Evolutionary conservation across 2,113 vertebrate species (phyloP), one percentile per base, ranked within the genome.

Genomic region (Empidonax traillii): DNA sequence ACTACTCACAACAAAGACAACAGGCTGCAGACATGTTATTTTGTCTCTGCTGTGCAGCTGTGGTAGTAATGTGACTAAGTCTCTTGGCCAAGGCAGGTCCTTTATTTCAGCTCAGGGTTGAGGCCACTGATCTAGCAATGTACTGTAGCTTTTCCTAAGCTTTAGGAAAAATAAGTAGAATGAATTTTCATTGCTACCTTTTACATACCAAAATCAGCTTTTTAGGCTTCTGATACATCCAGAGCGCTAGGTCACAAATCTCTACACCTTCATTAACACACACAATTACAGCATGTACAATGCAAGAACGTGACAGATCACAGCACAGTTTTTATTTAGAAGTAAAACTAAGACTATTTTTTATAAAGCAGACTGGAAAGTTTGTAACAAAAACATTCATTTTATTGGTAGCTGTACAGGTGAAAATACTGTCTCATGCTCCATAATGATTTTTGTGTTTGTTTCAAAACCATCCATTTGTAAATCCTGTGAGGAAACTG

Each of bases 301-400:
- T 97, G 96, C 94, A 96, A 96, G 85, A 95, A 95, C 43, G 1
- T 74, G 91, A 95, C 95, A 96, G 93, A 96, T 89, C 96, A 95
- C 96, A 97, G 96, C 96, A 97, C 96, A 97, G 96, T 96, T 96
- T 96, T 97, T 97, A 94, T 96, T 97, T 97, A 96, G 89, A 95
- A 93, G 86, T 95, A 91, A 92, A 96, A 96, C 62, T 85, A 37
- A 96, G 89, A 95, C 88, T 95, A 93, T 96, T 97, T 95, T 97
- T 97, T 94, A 96, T 97, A 96, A 95, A 97, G 84, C 96, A 97
- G 96, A 94, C 91, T 94, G 85, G 73, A 92, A 97, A 93, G 96
- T 96, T 97, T 96, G 94, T 96, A 94, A 96, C 93, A 92, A 92
- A 92, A 92, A 4, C 75, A 35, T 82, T 92, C 66, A n/a, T 95